These are phyloP conservation scores for Priocnemis perturbator DNA, from an alignment of 2,888 invertebrate genomes.

Conservation along the genomic window DNA sequence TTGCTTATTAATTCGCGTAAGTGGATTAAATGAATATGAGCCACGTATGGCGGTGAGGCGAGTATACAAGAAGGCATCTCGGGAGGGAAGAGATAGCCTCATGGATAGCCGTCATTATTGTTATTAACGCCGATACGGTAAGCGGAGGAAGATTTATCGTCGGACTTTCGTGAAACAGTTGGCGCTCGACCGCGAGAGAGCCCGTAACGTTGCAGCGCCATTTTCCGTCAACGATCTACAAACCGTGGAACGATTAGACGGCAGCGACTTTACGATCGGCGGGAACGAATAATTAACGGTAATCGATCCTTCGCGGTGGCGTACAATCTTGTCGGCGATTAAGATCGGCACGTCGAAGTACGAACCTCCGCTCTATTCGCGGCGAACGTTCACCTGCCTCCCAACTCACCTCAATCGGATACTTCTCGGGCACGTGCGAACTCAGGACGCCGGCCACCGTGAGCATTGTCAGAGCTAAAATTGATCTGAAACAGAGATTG, in stretches of 20 bases:
- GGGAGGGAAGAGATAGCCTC: constrained; percentile 27
- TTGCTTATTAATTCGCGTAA: constrained; percentile 54
- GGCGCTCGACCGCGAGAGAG: too few species aligned
- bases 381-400: too few species aligned
- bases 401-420: constrained; percentile 69
- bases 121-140: constrained; percentile 38
- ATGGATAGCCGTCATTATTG: constrained; percentile 34
- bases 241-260: too few species aligned
- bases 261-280: too few species aligned
- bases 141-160: constrained; percentile 22
- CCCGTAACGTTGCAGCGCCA: too few species aligned
- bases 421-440: constrained; percentile 66
- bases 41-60: constrained; percentile 1
- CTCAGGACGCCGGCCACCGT: constrained; percentile 58
- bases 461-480: constrained; percentile 62
- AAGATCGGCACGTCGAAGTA: too few species aligned
- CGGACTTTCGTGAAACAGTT: constrained; percentile 8
- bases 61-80: constrained; percentile 12
- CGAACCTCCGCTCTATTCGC: too few species aligned
- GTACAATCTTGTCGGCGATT: too few species aligned
- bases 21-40: constrained; percentile 58
- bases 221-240: too few species aligned
- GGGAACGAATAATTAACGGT: too few species aligned
- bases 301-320: too few species aligned
- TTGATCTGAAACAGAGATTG: constrained; percentile 65